Conservation (phyloP, 2,797 vertebrate species). For the Molothrus ater region DNA sequence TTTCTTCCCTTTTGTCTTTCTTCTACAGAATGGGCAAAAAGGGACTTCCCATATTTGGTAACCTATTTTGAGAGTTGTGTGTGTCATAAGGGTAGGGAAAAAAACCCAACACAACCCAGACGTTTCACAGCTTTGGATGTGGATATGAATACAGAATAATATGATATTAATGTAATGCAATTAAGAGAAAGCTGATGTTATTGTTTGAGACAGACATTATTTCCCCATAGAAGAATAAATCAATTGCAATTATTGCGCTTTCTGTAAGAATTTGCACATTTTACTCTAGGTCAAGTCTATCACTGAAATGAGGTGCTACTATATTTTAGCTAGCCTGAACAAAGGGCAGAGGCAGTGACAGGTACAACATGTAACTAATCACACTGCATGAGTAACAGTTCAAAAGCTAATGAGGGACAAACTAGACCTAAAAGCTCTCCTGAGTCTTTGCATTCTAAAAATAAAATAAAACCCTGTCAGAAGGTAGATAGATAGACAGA, state of each 20-base stretch:
- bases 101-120: neutral
- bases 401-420: conserved; percentile 71
- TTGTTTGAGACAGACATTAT: conserved; percentile 67
- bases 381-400: conserved; percentile 8
- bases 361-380: conserved; percentile 58
- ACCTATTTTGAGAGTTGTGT: neutral
- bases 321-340: conserved; percentile 25
- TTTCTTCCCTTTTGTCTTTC: neutral
- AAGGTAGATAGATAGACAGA: neutral
- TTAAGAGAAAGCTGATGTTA: conserved; percentile 62
- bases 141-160: conserved; percentile 50
- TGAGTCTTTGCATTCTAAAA: neutral
- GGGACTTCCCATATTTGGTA: neutral
- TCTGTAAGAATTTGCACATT: conserved; percentile 51
- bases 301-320: conserved; percentile 39
- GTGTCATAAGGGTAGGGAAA: neutral
- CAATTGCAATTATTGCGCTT: conserved; percentile 63
- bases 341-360: conserved; percentile 54
- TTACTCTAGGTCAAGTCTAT: conserved; percentile 39
- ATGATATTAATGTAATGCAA: conserved; percentile 56
- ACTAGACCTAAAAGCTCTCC: conserved; percentile 40
- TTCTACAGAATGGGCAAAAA: neutral
- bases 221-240: conserved; percentile 67
- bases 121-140: neutral
- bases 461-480: neutral